Evolutionary conservation across 2,113 vertebrate species (phyloP).

Genomic region (Cnemophilus loriae): DNA sequence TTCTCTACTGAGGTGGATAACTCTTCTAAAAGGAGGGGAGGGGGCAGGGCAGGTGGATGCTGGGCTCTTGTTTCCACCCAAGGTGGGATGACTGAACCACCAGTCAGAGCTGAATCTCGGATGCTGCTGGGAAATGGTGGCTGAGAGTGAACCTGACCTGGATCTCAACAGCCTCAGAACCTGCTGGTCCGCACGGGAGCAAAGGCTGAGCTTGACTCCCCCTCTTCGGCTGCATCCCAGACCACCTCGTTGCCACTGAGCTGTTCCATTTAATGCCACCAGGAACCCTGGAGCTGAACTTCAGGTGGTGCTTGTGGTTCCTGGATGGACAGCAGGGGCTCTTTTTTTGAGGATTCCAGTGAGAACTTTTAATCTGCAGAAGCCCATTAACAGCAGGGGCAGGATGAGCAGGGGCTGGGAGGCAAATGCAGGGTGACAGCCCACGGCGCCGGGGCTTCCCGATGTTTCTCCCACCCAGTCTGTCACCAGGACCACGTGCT

Average conservation of each 20-base stretch:
- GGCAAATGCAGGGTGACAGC: neutral
- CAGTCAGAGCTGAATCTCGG: neutral
- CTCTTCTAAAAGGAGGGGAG: neutral
- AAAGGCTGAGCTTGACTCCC: neutral
- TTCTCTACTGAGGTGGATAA: neutral
- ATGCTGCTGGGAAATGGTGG: neutral
- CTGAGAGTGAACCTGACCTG: neutral
- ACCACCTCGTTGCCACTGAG: accelerated
- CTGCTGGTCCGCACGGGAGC: accelerated
- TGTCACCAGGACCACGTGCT: neutral
- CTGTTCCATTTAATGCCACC: accelerated
- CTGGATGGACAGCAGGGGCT: accelerated
- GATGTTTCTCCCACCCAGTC: neutral
- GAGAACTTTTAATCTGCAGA: neutral
- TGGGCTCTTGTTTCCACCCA: neutral
- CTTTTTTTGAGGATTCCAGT: neutral
- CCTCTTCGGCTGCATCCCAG: neutral
- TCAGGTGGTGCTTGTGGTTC: neutral
- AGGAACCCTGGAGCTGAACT: neutral
- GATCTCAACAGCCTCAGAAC: neutral
- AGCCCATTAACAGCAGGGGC: neutral
- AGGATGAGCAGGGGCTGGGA: neutral
- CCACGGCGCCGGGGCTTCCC: accelerated
- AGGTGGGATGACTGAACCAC: neutral
- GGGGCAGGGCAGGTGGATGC: neutral